Base-by-base conservation (phyloP, 2,113 vertebrate species). In the Tympanuchus pallidicinctus region DNA sequence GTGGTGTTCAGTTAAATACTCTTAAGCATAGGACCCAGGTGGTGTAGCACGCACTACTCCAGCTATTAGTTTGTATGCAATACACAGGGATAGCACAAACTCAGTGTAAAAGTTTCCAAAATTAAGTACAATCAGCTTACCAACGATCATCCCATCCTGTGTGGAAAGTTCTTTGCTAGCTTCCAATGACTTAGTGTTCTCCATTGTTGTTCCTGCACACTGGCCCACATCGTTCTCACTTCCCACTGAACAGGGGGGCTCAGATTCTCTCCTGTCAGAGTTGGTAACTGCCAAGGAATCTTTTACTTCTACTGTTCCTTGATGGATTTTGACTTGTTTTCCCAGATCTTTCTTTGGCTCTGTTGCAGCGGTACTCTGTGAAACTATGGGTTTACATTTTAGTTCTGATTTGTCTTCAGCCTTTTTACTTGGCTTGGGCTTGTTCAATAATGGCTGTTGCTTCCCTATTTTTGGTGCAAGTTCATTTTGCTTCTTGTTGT, bases 361-460 rank as follows among this genome's bases (percentile, higher is more conserved):
- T 45, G 80, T 84, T 65, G 80, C 66, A 82, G 72, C 73, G 19
- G 8, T 60, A 8, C 42, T 54, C 40, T 40, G 88, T 11, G 80
- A 84, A 8, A 5, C 38, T 38, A 32, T 0, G 0, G 75, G 21
- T 20, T 92, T n/a, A 1, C 66, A 27, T 47, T 83, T 94, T 34
- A 82, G 22, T 36, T 86, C 94, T 19, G 40, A 61, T 59, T 83
- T 86, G 60, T 92, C 96, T 78, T 95, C 90, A 28, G 80, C 34
- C 17, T 89, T 95, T 34, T 70, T n/a, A 42, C 24, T 64, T 24
- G 6, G 13, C 12, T 65, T 82, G 38, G 81, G 12, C 71, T 96
- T 93, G 73, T 36, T 89, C 56, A 48, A 42, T 34, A 82, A 66
- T 3, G 27, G 22, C 54, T 93, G 85, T 19, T 67, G 59, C 38